Evolutionary conservation across 2,797 vertebrate species (phyloP), one percentile per base, ranked within the genome.

Genomic region (Acanthopagrus latus): DNA sequence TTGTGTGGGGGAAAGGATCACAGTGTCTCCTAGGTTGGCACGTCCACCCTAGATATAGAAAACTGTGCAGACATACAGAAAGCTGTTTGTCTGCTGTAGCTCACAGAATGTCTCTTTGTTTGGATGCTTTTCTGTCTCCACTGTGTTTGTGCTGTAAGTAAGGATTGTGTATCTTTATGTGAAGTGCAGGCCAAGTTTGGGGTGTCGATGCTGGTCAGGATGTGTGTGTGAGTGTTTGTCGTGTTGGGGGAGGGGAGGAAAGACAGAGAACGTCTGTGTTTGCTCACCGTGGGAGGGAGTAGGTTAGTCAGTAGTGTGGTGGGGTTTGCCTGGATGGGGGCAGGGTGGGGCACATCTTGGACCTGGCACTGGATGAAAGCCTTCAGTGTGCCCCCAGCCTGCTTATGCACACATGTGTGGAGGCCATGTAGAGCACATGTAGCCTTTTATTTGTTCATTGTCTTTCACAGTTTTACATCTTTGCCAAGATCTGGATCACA

Each of bases 291-390:
- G 58, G 44, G 67, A 82, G 73, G 63, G 67, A 78, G 76, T 78
- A 85, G 63, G 87, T 86, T 88, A 86, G 78, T 88, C 73, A 77
- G 71, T 75, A 77, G 69, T 75, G 50, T 79, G 70, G 83, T 67
- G 59, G 62, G 62, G 38, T 57, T 72, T 47, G 70, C 67, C 74
- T 79, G 87, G 54, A 71, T 54, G 16, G 59, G 76, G 23, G 18
- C 23, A 8, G 57, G 76, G 29, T 11, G 72, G 80, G 73, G 21
- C 56, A 84, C 77, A 18, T 78, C 86, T 72, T 74, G 72, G 41
- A 71, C 79, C 81, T 90, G 83, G 87, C 86, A 71, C 62, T 69
- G 83, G 84, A 92, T 90, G 83, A 94, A 92, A 90, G 84, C 64
- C 64, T 64, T 77, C 64, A 91, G 88, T 92, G 88, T 91, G 48